Conservation (phyloP, 1,140 invertebrate genomes). For the Drosophila malerkotliana region DNA sequence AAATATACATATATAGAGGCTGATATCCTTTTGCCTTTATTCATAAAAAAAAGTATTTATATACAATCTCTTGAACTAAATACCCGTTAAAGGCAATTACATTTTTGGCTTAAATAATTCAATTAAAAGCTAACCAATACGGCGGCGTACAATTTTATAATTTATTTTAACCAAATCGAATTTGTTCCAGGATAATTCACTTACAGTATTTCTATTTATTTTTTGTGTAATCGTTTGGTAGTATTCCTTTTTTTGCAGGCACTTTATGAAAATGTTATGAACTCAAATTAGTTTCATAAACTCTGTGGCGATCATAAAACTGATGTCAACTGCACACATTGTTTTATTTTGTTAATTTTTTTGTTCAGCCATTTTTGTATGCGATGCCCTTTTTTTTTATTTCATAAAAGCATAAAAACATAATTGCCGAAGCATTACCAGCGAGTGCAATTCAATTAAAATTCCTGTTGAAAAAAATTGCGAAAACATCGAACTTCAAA, state of each 20-base stretch:
- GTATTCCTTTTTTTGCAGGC: not conserved
- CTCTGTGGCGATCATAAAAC: conserved; percentile 47
- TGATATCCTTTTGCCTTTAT: not conserved
- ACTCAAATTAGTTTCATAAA: conserved; percentile 58
- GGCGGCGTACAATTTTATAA: conserved; percentile 44
- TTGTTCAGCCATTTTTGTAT: conserved; percentile 15
- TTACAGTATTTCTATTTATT: conserved; percentile 42
- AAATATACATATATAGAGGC: not conserved
- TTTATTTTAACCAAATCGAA: conserved; percentile 59
- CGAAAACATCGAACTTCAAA: conserved; percentile 43
- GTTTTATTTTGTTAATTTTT: conserved; percentile 38
- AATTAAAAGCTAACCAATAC: conserved; percentile 37
- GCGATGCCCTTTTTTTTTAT: conserved; percentile 22
- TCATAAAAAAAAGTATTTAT: not conserved
- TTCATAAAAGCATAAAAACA: conserved; percentile 14
- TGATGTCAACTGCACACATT: conserved; percentile 40
- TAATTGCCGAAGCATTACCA: conserved; percentile 59
- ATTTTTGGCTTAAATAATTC: conserved; percentile 37
- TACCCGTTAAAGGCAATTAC: conserved; percentile 11
- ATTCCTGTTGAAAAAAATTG: conserved; percentile 33
- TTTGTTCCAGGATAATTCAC: conserved; percentile 50
- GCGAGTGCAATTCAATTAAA: conserved; percentile 59
- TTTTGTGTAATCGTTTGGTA: conserved; percentile 20
- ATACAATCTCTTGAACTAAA: conserved; percentile 8
- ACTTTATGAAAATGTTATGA: conserved; percentile 47